Evolutionary conservation across 1,140 invertebrate species (phyloP).

Genomic region (Nephila pilipes): DNA sequence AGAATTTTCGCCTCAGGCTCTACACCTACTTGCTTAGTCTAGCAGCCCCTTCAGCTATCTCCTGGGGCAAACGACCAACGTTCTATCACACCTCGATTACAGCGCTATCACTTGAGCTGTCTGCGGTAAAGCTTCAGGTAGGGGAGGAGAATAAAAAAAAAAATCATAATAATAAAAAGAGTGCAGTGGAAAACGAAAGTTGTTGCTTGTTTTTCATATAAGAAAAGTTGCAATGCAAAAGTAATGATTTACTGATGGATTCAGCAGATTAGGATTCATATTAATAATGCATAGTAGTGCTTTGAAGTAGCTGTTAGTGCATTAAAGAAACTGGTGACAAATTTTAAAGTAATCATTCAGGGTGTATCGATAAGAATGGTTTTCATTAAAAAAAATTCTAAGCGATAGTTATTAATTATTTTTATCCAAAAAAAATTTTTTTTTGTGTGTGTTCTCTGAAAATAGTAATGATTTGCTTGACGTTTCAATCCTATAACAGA

Average conservation of each 20-base stretch:
- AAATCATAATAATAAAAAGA: neutral
- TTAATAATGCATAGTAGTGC: neutral
- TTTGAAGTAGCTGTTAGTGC: neutral
- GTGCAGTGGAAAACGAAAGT: neutral
- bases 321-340: neutral
- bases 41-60: neutral
- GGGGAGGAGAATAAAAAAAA: neutral
- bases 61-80: slow-evolving; percentile 25
- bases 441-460: too few relatives aligned
- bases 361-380: neutral
- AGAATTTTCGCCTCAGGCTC: neutral
- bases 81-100: slow-evolving; percentile 31
- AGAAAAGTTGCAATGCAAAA: neutral
- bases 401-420: too few relatives aligned
- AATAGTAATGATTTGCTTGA: too few relatives aligned
- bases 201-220: neutral
- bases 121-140: slow-evolving; percentile 11
- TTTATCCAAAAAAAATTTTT: too few relatives aligned
- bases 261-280: neutral
- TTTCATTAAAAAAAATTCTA: neutral
- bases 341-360: neutral
- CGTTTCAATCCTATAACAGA: too few relatives aligned
- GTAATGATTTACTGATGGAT: neutral
- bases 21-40: slow-evolving; percentile 41
- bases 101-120: slow-evolving; percentile 8